Base-by-base conservation (phyloP, 2,797 vertebrate genomes). In the Hylomyscus alleni region DNA sequence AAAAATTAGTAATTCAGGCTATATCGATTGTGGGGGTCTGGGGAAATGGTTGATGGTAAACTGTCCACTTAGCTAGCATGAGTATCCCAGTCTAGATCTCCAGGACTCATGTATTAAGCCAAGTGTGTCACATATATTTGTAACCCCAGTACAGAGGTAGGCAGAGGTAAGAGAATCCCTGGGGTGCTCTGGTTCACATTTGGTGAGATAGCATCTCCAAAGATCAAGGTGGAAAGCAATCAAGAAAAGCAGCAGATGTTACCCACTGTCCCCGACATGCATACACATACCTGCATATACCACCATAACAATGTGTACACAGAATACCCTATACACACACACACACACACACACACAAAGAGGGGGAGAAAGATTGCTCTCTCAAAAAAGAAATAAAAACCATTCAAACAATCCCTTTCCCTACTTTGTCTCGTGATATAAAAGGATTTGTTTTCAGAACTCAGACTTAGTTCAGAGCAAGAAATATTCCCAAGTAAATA, bases 371-470 rank as follows among this genome's bases (percentile, higher is more conserved):
- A 76, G 50, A 62, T 93, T 65, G 58, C 17, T 34, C 29, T 84
- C 34, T 65, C 15, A 54, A 31, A 76, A 50, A 77, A 77, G 44
- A 76, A 76, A 76, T 50, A 50, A 95, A 94, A n/a, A 89, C 75
- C 89, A 31, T 52, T 52, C 62, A 86, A 86, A 6, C 13, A 54
- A 72, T 6, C 65, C 13, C 34, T 72, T 37, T 37, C 20, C 20
- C 13, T 2, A 47, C 52, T 87, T 56, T 92, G 9, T 72, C 50
- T 84, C 44, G 73, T 54, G 72, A n/a, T 20, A 69, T 62, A 12
- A 90, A 92, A 22, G 22, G 78, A 90, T 93, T 82, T 92, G 13
- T 96, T 67, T 82, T 86, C 31, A 94, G 37, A 95, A 85, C 37
- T 83, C 76, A 56, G 89, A 93, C 3, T 84, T 69, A 24, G 86